These are phyloP conservation scores for Brachirus orientalis DNA, from an alignment of 2,113 vertebrate species.

Conservation along the genomic window DNA sequence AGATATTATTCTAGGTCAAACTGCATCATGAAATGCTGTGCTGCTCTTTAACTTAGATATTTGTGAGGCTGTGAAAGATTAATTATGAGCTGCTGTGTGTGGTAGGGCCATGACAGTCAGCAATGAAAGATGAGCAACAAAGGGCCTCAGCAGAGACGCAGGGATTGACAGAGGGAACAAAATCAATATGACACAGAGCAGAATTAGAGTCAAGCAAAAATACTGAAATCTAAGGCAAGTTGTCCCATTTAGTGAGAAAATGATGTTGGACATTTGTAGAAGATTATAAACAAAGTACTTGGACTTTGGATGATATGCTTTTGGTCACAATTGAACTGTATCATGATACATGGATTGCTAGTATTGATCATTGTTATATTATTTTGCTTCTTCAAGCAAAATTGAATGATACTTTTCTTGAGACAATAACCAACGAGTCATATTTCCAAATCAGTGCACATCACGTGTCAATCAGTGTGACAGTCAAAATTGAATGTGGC, in stretches of 20 bases:
- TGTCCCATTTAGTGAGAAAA: slow-evolving; percentile 1
- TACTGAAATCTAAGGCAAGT: slow-evolving; percentile 10
- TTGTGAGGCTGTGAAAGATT: slow-evolving; percentile 31
- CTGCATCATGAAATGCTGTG: slow-evolving; percentile 1
- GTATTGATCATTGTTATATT: no score
- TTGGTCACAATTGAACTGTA: no score
- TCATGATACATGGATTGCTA: no score
- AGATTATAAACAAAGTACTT: not conserved
- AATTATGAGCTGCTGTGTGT: slow-evolving; percentile 35
- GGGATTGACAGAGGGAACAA: slow-evolving; percentile 7
- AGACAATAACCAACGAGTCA: no score
- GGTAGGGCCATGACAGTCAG: slow-evolving; percentile 30
- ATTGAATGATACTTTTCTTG: no score
- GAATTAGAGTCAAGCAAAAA: slow-evolving; percentile 23
- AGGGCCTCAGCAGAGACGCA: slow-evolving; percentile 21
- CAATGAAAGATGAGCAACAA: slow-evolving; percentile 46
- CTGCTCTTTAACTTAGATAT: slow-evolving; percentile 6
- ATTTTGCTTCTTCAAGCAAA: no score
- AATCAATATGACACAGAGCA: slow-evolving; percentile 35
- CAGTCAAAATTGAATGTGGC: no score
- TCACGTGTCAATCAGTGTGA: no score
- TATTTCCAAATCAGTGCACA: no score
- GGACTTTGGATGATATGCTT: no score
- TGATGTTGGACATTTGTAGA: not conserved
- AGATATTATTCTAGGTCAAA: slow-evolving; percentile 13